Conservation (phyloP, 2,797 vertebrate species). For the Novumbra hubbsi region DNA sequence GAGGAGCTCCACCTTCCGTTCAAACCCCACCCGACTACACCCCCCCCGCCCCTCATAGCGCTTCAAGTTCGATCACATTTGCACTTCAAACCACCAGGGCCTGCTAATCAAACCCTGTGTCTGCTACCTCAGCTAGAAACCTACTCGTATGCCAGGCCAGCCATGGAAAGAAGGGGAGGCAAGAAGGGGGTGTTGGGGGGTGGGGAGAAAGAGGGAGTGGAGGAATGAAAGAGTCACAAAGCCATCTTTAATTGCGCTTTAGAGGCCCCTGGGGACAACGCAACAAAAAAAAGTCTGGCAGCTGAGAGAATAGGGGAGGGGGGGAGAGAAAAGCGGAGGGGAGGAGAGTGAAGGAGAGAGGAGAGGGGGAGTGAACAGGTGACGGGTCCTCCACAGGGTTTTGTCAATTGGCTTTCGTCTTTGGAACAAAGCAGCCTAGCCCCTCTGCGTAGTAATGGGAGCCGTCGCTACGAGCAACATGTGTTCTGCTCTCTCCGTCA, state of each 20-base stretch:
- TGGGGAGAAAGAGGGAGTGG: not conserved
- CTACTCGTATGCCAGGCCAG: not conserved
- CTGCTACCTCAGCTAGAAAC: constrained; percentile 57
- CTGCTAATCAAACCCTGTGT: constrained; percentile 73
- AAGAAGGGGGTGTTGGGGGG: constrained; percentile 7
- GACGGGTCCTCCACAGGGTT: not conserved
- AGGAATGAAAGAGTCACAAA: not conserved
- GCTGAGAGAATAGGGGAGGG: not conserved
- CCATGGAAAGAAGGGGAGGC: not conserved
- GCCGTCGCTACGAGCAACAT: constrained; percentile 1
- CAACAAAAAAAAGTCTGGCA: not conserved
- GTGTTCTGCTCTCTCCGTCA: not conserved
- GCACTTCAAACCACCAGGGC: constrained; percentile 65
- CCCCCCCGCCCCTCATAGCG: not conserved
- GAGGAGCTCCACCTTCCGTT: not conserved
- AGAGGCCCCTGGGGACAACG: not conserved
- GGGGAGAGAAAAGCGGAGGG: not conserved
- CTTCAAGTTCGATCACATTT: constrained; percentile 74
- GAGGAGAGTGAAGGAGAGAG: not conserved
- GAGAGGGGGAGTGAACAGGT: constrained; percentile 5
- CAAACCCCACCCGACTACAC: not conserved
- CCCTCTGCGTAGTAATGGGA: not conserved
- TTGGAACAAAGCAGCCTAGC: not conserved
- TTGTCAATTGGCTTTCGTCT: not conserved
- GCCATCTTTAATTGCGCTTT: not conserved